Evolutionary conservation across 2,888 invertebrate genomes (phyloP), one percentile per base, ranked within the genome.

Genomic region (Azorinus chamasolen): DNA sequence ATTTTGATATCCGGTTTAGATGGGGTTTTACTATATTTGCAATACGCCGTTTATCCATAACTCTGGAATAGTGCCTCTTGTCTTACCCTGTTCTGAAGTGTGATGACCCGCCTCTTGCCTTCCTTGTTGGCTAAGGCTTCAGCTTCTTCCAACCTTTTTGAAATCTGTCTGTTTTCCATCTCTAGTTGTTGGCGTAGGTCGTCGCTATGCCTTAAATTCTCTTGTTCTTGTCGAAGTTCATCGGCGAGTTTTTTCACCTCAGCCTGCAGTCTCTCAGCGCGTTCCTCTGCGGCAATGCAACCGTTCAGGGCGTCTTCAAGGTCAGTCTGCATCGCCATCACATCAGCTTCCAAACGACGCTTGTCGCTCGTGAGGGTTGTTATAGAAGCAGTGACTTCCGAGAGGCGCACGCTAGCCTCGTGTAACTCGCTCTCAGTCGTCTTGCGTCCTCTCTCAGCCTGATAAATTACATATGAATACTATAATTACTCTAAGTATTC

Each of bases 301-400:
- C 82, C 88, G 72, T 91, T 91, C 54, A 92, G 83, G 54, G 98
- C 97, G 94, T 99, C 99, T 93, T 99, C 99, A 93, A 99, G 97
- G 94, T 99, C 99, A 88, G 97, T 96, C 87, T 98, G 97, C 89
- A 99, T 95, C 88, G 96, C 96, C 64, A 95, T 82, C 91, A 98
- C 94, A 94, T 99, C 99, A 93, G 97, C 97, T 94, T 99, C 99
- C 93, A 99, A 95, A 95, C 98, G 98, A 93, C 96, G 96, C 95
- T 97, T 98, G 94, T 96, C 96, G 91, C 98, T 97, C 72, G 97
- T 96, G 93, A 99, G 95, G 95, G 98, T 98, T 84, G 98, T 97
- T 94, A 99, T 98, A 95, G 97, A 97, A 91, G 97, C 96, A 90
- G 96, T 97, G 93, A 99, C 94, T 94, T 99, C 99, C 92, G 97